Evolutionary conservation across 2,797 vertebrate genomes (phyloP), one percentile per base, ranked within the genome.

Genomic region (Acanthurus tractus): DNA sequence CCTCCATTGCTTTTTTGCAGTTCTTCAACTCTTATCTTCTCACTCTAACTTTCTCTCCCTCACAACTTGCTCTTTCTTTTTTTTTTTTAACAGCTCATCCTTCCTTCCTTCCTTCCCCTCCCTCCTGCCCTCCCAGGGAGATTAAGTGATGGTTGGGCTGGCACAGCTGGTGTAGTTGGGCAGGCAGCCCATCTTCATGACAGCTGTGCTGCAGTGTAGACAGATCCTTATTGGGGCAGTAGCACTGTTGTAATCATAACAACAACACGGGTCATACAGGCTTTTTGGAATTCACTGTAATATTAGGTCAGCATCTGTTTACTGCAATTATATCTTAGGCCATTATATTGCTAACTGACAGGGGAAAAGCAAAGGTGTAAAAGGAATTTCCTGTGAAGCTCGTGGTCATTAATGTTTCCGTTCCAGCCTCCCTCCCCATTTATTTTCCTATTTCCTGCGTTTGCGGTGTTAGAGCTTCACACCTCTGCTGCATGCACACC

Each of bases 141-240:
- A 91, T 93, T 88, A 90, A 89, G 87, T 83, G 86, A 81, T 89
- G 88, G 86, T 80, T 81, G 87, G 85, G 76, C 86, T 89, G 91
- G 87, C 90, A 90, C 92, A 92, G 90, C 90, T 92, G 91, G 91
- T 90, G 83, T 72, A 75, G 79, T 70, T 77, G 89, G 91, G 88
- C 89, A 86, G 64, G 80, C 73, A 45, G 87, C 92, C 89, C 90
- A 74, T 92, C 88, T 89, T 89, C 79, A 66, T 89, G 90, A 92
- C 91, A 91, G 86, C 86, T 90, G 88, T 86, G 86, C 85, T 82
- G 90, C 85, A 74, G 81, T 72, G 81, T 56, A 61, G 68, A 89
- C 90, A 89, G 69, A 77, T 81, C 78, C 83, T 86, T 66, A 85
- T 77, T 87, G 86, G 88, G 91, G 85, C 84, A 87, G 82, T 67